phyloP scores from a whole-genome alignment of 1,140 invertebrate species.

The Trypoxylus dichotomus region DNA sequence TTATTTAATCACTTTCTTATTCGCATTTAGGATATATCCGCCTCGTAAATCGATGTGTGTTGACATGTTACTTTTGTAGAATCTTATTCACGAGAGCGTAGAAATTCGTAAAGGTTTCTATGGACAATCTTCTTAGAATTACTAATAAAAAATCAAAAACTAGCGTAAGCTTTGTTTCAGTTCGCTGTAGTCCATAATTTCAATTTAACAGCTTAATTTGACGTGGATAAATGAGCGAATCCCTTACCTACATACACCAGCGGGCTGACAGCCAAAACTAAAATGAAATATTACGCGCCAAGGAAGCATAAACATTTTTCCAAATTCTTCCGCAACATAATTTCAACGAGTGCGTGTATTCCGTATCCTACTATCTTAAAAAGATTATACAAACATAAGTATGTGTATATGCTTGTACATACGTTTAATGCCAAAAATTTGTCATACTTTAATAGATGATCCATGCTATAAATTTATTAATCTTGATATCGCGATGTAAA shows the following conservation, averaged over 20 bases:
- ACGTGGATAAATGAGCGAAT: background rate
- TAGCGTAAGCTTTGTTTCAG: background rate
- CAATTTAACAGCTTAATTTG: background rate
- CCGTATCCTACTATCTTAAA: background rate
- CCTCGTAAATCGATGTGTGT: background rate
- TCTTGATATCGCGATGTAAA: background rate
- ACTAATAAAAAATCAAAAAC: background rate
- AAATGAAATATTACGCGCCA: background rate
- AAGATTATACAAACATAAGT: background rate
- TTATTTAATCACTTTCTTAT: too few species aligned
- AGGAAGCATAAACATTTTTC: background rate
- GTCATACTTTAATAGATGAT: background rate
- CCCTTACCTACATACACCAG: background rate
- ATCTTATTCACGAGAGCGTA: background rate
- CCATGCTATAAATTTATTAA: background rate
- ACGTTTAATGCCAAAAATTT: background rate
- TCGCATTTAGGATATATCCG: too few species aligned
- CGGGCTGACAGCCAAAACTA: background rate
- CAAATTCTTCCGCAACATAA: background rate
- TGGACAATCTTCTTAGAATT: background rate
- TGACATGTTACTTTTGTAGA: background rate
- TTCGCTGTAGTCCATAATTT: background rate
- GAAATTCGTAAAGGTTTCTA: background rate
- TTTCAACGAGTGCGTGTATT: background rate
- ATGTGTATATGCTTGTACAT: too few species aligned